Percentiles rank a stretch among this genome's conserved stretches.
These are phyloP conservation scores for Leuciscus waleckii DNA, from an alignment of 2,797 vertebrate genomes.

Conservation along the genomic window DNA sequence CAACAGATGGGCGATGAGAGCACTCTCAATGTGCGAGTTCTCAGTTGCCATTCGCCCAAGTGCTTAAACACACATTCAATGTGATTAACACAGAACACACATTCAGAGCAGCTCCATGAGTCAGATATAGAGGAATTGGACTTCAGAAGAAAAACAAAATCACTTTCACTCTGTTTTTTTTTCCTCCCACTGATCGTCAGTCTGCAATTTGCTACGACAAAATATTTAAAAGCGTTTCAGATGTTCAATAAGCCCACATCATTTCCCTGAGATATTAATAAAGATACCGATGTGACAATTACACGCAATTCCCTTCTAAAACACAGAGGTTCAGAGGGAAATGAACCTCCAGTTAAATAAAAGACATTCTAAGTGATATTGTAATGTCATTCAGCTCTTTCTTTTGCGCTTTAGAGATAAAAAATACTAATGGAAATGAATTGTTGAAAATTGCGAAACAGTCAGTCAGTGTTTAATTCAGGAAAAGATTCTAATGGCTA, in stretches of 20 bases:
- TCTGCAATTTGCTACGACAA: slow-evolving; percentile 55
- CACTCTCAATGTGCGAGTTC: slow-evolving; percentile 62
- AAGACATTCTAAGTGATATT: slow-evolving; percentile 47
- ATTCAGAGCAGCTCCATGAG: slow-evolving; percentile 49
- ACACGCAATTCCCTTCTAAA: slow-evolving; percentile 52
- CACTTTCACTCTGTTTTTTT: slow-evolving; percentile 12
- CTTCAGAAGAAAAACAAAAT: slow-evolving; percentile 18
- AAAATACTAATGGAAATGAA: slow-evolving; percentile 37
- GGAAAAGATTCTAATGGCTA: neutral
- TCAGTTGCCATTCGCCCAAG: slow-evolving; percentile 64
- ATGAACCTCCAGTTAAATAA: slow-evolving; percentile 51
- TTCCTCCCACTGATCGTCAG: slow-evolving; percentile 34
- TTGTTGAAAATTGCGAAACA: slow-evolving; percentile 1
- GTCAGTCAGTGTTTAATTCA: neutral
- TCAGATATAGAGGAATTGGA: slow-evolving; percentile 42
- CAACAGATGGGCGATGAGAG: slow-evolving; percentile 66
- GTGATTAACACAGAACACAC: slow-evolving; percentile 39
- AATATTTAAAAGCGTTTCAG: slow-evolving; percentile 52
- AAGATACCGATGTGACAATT: slow-evolving; percentile 56
- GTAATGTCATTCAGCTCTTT: slow-evolving; percentile 50
- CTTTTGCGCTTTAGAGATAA: slow-evolving; percentile 47
- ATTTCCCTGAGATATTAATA: slow-evolving; percentile 58
- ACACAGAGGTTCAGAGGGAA: slow-evolving; percentile 46
- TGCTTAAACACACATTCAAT: slow-evolving; percentile 46
- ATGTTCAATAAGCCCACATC: slow-evolving; percentile 52